Conservation (phyloP, 2,888 invertebrate species). For the Gnatocerus cornutus region DNA sequence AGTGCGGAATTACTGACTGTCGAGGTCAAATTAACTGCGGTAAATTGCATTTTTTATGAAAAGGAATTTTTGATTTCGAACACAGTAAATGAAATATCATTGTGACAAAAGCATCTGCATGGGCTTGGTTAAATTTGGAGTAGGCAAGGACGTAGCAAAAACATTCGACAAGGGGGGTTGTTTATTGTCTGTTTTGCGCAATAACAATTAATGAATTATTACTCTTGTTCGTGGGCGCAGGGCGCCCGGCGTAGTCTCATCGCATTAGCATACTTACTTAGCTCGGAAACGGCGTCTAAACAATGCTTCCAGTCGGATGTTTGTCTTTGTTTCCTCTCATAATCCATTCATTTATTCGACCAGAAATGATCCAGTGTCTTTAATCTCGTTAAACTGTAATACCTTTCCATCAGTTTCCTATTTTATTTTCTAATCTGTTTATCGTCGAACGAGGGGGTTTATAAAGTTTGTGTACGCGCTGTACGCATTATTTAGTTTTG, state of each 20-base stretch:
- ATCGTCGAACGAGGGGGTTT: constrained; percentile 64
- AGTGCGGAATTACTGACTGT: constrained; percentile 10
- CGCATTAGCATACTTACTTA: constrained; percentile 40
- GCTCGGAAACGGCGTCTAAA: constrained; percentile 39
- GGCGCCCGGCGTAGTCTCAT: background rate
- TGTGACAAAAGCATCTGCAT: too few species aligned
- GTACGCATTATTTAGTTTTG: constrained; percentile 61
- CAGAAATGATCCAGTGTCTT: constrained; percentile 64
- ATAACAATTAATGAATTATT: constrained; percentile 31
- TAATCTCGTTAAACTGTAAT: constrained; percentile 69
- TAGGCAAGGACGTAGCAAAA: background rate
- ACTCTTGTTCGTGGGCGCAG: background rate
- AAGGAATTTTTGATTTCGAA: background rate
- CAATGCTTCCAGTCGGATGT: constrained; percentile 45
- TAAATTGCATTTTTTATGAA: background rate
- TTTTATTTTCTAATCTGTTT: constrained; percentile 70
- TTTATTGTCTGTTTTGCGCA: background rate
- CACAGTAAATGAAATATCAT: too few species aligned
- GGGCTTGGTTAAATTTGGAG: background rate
- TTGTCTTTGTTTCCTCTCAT: constrained; percentile 50
- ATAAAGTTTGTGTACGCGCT: constrained; percentile 61
- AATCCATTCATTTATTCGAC: constrained; percentile 60
- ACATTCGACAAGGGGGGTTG: background rate
- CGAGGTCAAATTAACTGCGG: background rate
- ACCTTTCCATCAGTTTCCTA: constrained; percentile 68